Conservation (phyloP, 2,797 vertebrate species). For the Taeniopygia guttata region DNA sequence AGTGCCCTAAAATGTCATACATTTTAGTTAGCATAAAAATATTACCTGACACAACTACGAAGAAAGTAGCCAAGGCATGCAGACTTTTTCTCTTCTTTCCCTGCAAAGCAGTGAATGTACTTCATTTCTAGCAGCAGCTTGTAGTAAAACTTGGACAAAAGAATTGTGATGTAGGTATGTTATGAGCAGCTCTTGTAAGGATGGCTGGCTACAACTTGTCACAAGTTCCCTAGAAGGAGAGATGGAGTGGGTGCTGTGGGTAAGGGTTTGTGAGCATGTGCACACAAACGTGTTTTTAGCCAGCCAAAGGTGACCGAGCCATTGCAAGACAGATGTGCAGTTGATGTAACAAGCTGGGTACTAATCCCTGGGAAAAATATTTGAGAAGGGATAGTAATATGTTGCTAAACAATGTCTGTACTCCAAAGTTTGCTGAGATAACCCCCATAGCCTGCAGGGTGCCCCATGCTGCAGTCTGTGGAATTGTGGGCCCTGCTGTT, state of each 20-base stretch:
- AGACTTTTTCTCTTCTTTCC: not conserved
- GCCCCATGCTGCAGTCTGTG: fast-evolving
- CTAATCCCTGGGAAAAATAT: not conserved
- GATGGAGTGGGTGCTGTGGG: not conserved
- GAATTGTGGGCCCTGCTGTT: not conserved
- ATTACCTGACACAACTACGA: not conserved
- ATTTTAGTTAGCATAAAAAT: not conserved
- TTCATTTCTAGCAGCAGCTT: not conserved
- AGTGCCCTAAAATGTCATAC: not conserved
- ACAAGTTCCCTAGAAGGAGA: not conserved
- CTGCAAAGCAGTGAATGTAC: not conserved
- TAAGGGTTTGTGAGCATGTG: too few species aligned
- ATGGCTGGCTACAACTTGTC: not conserved
- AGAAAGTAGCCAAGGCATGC: not conserved
- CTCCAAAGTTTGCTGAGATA: not conserved
- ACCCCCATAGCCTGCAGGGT: not conserved
- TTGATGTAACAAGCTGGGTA: not conserved
- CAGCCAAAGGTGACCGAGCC: not conserved
- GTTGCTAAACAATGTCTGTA: not conserved
- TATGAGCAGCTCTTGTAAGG: not conserved
- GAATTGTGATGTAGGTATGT: not conserved
- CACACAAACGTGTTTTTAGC: not conserved
- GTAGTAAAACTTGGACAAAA: not conserved
- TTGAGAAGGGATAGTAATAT: not conserved
- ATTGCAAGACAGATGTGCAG: not conserved